These are phyloP conservation scores for Hemibagrus wyckioides DNA, from an alignment of 2,113 vertebrate species.

Conservation along the genomic window DNA sequence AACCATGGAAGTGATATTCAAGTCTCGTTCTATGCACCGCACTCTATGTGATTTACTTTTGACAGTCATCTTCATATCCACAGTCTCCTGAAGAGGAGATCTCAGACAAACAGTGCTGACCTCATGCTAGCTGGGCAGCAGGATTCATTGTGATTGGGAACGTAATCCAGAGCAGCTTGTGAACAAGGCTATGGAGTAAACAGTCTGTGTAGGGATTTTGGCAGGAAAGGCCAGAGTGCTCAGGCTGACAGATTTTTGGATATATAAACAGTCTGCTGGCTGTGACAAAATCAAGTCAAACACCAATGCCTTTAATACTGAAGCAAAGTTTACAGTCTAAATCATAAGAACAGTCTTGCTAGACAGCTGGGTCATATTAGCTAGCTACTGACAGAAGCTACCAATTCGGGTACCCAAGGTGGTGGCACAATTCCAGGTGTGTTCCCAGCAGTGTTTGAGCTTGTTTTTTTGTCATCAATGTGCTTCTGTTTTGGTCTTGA, in stretches of 20 bases:
- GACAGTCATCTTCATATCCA: constrained; percentile 47
- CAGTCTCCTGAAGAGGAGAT: constrained; percentile 27
- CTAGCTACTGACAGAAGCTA: neutral
- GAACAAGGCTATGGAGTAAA: constrained; percentile 44
- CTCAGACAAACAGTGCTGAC: constrained; percentile 28
- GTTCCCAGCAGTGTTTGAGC: neutral
- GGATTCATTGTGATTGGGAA: constrained; percentile 48
- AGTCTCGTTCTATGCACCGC: neutral
- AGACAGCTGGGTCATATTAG: neutral
- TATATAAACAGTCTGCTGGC: constrained; percentile 12
- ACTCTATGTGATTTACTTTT: constrained; percentile 24
- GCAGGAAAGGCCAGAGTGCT: constrained; percentile 31
- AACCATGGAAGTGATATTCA: neutral
- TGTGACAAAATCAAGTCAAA: neutral
- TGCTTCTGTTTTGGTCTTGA: no score
- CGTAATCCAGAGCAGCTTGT: constrained; percentile 52
- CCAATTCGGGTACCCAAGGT: neutral
- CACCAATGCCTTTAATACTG: neutral
- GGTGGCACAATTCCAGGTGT: neutral
- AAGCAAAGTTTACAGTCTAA: neutral
- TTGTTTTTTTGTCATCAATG: neutral
- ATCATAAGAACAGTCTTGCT: neutral
- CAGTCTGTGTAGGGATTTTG: constrained; percentile 27
- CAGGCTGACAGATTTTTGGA: constrained; percentile 23
- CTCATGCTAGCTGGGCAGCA: constrained; percentile 33